Base-by-base conservation (phyloP, 2,888 invertebrate species). In the Nemotelus nigrinus region DNA sequence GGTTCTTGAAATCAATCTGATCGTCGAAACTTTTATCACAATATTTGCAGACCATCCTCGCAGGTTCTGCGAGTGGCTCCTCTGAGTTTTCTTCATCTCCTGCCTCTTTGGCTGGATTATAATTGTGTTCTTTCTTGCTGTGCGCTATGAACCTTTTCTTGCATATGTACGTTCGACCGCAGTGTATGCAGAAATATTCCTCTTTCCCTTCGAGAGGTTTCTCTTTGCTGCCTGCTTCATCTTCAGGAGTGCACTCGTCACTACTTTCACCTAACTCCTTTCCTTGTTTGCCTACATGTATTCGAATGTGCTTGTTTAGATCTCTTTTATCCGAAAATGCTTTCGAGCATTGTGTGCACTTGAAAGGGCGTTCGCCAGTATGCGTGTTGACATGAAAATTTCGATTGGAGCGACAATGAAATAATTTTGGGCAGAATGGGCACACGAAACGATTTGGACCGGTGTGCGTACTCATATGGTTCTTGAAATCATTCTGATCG, bases 271-370 rank as follows among this genome's bases (percentile, higher is more conserved):
- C 25, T 25, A 25, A 25, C 25, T 25, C 25, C 25, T 25, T 25
- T 25, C 25, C 25, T 25, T 25, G 25, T 25, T 25, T 25, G 25
- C 25, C 25, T 25, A 25, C 25, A 63, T 77, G 77, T 0, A 43
- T 44, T 4, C 77, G 77, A 2, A 60, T 44, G 53, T 77, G 77
- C 48, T 43, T n/a, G 10, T 10, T 5, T 8, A 78, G 57, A 72
- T 71, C 72, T 47, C 57, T 65, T 41, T 64, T 58, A n/a, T 67
- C 50, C 7, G 71, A 44, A 43, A 78, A 78, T 67, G 78, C 67
- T 50, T 74, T 50, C 39, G 70, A 53, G 39, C 70, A 70, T 3
- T 70, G 25, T 8, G 70, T n/a, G 25, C 70, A 70, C 41, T 70
- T 70, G 53, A 6, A 50, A 5, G 70, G 70, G n/a, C 53, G 10